Percentiles rank a stretch among this genome's conserved stretches.
phyloP scores from a whole-genome alignment of 2,113 vertebrate genomes.

The Mastomys coucha region DNA sequence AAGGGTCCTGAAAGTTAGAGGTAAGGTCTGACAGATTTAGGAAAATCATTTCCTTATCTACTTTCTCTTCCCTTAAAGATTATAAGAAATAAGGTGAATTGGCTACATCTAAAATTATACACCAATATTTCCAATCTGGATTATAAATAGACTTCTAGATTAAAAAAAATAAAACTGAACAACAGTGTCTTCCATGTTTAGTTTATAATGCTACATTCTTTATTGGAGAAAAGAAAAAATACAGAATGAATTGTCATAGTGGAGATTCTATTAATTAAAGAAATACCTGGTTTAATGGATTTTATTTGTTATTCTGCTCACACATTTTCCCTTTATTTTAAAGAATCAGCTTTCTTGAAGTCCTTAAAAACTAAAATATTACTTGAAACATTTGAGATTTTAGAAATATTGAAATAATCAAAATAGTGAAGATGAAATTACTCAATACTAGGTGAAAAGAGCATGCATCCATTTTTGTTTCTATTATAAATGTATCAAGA shows the following conservation, averaged over 20 bases:
- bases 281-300: background rate
- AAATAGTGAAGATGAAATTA: constrained; percentile 27
- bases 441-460: background rate
- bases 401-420: background rate
- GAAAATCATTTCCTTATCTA: background rate
- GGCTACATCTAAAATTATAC: background rate
- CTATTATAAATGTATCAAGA: background rate
- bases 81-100: background rate
- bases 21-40: background rate
- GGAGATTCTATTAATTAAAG: background rate
- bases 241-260: background rate
- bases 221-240: constrained; percentile 7
- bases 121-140: background rate
- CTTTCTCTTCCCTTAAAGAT: background rate
- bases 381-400: background rate
- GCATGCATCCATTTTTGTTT: background rate
- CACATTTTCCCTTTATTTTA: constrained; percentile 1
- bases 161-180: background rate
- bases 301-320: background rate
- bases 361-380: background rate
- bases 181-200: background rate
- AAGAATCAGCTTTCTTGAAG: background rate
- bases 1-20: background rate
- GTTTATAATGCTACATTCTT: background rate
- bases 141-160: background rate